These are phyloP conservation scores for Taxidea taxus DNA, from an alignment of 2,113 vertebrate species.

Conservation along the genomic window DNA sequence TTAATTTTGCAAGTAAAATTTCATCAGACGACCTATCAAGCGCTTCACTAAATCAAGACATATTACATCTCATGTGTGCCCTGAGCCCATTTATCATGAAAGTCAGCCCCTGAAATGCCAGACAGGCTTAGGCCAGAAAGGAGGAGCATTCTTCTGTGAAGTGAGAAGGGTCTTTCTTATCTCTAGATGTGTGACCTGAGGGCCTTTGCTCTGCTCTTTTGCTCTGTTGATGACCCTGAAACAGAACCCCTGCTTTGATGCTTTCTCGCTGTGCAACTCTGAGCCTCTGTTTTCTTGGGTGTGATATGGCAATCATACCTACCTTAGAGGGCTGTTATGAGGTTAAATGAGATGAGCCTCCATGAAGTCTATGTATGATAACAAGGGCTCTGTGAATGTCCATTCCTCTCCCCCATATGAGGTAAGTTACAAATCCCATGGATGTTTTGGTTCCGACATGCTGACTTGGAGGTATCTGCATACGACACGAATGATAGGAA, in stretches of 20 bases:
- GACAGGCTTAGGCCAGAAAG: neutral
- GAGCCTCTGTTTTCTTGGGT: neutral
- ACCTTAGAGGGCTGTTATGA: neutral
- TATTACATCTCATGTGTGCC: conserved; percentile 58
- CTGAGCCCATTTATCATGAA: conserved; percentile 54
- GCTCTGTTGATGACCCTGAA: neutral
- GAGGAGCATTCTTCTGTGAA: neutral
- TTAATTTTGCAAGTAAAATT: conserved; percentile 79
- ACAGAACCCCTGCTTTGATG: neutral
- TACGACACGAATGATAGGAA: neutral
- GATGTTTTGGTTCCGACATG: neutral
- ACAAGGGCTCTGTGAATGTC: neutral
- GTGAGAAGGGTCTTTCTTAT: neutral
- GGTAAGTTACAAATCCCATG: neutral
- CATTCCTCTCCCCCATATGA: neutral
- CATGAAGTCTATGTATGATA: neutral
- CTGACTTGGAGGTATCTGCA: neutral
- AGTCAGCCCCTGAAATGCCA: conserved; percentile 36
- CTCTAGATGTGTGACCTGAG: neutral
- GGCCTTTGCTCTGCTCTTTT: neutral
- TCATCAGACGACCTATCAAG: conserved; percentile 73
- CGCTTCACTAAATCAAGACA: conserved; percentile 71
- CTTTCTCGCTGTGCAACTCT: neutral
- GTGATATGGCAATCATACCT: neutral
- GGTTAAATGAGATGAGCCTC: neutral